Base-by-base conservation (phyloP, 2,888 invertebrate species). In the Melieria picta region DNA sequence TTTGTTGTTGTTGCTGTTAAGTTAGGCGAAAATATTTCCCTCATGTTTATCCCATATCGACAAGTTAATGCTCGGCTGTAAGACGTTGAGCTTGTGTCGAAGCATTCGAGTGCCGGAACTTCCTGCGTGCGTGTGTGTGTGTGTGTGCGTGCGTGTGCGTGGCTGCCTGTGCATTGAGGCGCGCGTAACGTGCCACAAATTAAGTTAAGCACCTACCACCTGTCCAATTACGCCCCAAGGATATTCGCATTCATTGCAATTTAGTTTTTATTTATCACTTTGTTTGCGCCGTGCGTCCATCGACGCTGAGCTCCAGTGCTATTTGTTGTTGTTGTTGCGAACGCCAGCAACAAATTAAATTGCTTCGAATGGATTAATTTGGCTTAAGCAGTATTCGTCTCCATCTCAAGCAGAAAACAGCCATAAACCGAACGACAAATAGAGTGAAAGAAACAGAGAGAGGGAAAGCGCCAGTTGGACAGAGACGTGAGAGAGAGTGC, bases 201-300 rank as follows among this genome's bases (percentile, higher is more conserved):
- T 67, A 42, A 16, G n/a, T 58, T 48, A 58, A 60, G 60, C 50
- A 56, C n/a, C 16, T 48, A 13, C 65, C 57, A 67, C 58, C 67
- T 67, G 67, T 60, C 67, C 58, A 67, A 67, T 67, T 67, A 67
- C 30, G 65, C 65, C 46, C 9, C 9, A 58, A 67, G 46, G 57
- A 57, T 66, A 13, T 13, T 11, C 6, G 16, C 11, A 82, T 80
- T 48, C 82, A 81, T 77, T 79, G 80, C 80, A 81, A 82, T 81
- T 81, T 82, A 78, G 75, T 75, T 69, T 77, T 72, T 80, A 82
- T 80, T 82, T 80, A 80, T 80, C 79, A 80, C 82, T 61, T 60
- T 71, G 60, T 60, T 70, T 75, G 45, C 46, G 52, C 43, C 56
- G 45, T 63, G 72, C 67, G 42, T 16, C 47, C 30, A 43, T 30